These are phyloP conservation scores for Silurus meridionalis DNA, from an alignment of 2,113 vertebrate species.

Conservation along the genomic window DNA sequence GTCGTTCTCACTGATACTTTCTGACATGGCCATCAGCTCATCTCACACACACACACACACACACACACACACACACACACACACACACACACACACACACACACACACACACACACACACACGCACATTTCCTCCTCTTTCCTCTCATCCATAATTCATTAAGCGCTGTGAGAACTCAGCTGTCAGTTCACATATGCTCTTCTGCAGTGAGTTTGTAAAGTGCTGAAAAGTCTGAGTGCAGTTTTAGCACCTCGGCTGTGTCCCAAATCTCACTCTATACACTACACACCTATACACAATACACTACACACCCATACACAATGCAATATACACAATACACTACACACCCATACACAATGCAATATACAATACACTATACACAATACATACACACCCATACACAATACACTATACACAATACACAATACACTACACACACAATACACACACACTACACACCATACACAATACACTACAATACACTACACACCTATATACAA, in stretches of 20 bases:
- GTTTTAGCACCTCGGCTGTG: neutral
- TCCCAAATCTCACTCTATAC: neutral
- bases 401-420: neutral
- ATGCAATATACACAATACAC: neutral
- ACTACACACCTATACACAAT: neutral
- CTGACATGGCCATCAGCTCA: slow-evolving; percentile 72
- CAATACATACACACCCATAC: neutral
- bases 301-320: neutral
- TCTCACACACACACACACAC: slow-evolving; percentile 15
- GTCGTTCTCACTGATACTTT: slow-evolving; percentile 75
- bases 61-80: neutral
- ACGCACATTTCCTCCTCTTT: neutral
- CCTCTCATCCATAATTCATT: slow-evolving; percentile 75
- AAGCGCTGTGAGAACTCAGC: slow-evolving; percentile 62
- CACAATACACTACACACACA: neutral
- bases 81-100: slow-evolving; percentile 1
- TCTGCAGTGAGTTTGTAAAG: slow-evolving; percentile 35
- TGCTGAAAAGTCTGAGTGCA: slow-evolving; percentile 19
- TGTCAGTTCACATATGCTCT: slow-evolving; percentile 60
- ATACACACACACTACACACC: no score
- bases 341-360: neutral
- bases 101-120: slow-evolving; percentile 14
- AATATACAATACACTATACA: neutral
- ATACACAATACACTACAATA: neutral
- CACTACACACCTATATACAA: neutral